A percentile compares a stretch with the other conserved stretches of the same genome.
Conservation (phyloP, 2,888 invertebrate species). For the Amblyjoppa proteus region DNA sequence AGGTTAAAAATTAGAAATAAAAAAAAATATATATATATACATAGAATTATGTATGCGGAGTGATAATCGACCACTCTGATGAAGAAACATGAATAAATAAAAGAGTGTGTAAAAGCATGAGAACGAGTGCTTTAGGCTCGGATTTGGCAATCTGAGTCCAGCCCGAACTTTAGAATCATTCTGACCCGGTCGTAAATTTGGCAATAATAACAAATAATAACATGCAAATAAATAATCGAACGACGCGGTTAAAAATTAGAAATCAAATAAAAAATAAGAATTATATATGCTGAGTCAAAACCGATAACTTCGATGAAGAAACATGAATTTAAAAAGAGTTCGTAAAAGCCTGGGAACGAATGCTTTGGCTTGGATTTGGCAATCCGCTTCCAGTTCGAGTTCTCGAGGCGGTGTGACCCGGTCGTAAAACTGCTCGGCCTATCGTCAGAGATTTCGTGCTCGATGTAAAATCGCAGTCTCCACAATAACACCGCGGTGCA, state of each 20-base stretch:
- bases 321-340: not conserved
- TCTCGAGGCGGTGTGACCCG: slow-evolving; percentile 37
- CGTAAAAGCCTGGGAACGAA: not conserved
- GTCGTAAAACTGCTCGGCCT: slow-evolving; percentile 47
- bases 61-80: not conserved
- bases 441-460: slow-evolving; percentile 29
- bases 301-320: not conserved
- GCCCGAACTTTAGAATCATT: too few relatives aligned
- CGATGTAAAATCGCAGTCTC: slow-evolving; percentile 9
- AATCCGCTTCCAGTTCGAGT: not conserved
- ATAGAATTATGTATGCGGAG: not conserved
- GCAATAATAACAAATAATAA: too few relatives aligned
- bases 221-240: too few relatives aligned
- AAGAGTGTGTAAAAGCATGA: too few relatives aligned
- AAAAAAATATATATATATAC: not conserved
- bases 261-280: not conserved
- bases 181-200: too few relatives aligned
- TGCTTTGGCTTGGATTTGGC: not conserved
- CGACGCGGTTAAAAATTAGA: too few relatives aligned
- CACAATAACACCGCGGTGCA: slow-evolving; percentile 3
- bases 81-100: not conserved
- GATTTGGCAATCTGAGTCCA: too few relatives aligned
- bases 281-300: not conserved
- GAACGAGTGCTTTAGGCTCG: too few relatives aligned
- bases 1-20: not conserved